Evolutionary conservation across 2,888 invertebrate genomes (phyloP), one percentile per base, ranked within the genome.

Genomic region (Nomada goodeniana): DNA sequence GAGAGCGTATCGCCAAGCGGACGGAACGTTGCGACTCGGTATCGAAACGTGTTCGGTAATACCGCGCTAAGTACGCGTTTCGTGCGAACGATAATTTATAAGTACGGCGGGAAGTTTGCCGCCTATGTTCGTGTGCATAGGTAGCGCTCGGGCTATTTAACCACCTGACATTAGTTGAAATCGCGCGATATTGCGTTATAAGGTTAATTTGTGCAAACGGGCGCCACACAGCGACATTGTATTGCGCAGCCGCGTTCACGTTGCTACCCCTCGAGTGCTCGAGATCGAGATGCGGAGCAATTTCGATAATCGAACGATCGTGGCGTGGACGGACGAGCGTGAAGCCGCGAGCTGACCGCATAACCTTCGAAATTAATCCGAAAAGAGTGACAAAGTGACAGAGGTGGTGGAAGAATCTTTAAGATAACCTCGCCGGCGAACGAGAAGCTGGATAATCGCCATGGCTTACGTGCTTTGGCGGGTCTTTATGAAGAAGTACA

Each of bases 391-490:
- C 42, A 55, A 57, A 29, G 67, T 44, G 74, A 11, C 11, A 63
- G 20, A 29, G 2, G 47, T 10, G 75, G 47, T 29, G 42, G 44
- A 53, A 74, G 13, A 29, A n/a, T 9, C 15, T 10, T 4, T 18
- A 36, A 50, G 47, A 52, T 20, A 63, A 55, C 13, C 67, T 53
- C 4, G 3, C 18, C 18, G 26, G 15, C 7, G 44, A 55, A 53
- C 15, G 59, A 50, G 60, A 72, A 53, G 47, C 23, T 29, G 72
- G 81, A 81, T 68, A 77, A 78, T 82, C 57, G 69, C 76, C 89
- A 95, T 95, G 95, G 95, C 95, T 87, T 95, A 95, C 93, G 95
- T 95, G 82, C 94, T 95, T 83, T 95, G 95, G 95, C 94, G 95
- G 89, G 95, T 95, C 85, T 93, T 95, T 82, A 95, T 95, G 95